Conservation (phyloP, 2,113 vertebrate species). For the Rhynchomys soricoides region DNA sequence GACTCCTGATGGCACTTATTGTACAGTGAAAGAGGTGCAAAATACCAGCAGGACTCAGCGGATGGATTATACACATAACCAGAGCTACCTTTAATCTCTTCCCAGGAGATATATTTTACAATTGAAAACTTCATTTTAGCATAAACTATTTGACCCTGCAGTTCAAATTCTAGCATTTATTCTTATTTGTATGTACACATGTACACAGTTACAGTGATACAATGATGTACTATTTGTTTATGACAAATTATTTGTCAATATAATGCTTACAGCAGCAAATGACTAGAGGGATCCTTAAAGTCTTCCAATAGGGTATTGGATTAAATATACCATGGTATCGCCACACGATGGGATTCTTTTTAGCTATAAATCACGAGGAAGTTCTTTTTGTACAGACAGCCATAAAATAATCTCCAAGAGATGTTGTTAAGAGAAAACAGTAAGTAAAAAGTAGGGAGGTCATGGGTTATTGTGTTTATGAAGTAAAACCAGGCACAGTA, state of each 20-base stretch:
- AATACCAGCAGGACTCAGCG: background rate
- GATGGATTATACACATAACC: background rate
- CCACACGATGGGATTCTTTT: background rate
- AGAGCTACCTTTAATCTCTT: background rate
- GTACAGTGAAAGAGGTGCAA: background rate
- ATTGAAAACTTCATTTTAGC: constrained; percentile 2
- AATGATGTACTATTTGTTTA: background rate
- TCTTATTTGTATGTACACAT: background rate
- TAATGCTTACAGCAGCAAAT: background rate
- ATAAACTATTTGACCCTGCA: background rate
- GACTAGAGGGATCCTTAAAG: background rate
- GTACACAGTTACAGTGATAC: background rate
- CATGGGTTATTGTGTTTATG: background rate
- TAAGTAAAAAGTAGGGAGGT: background rate
- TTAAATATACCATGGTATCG: background rate
- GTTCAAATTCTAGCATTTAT: constrained; percentile 21
- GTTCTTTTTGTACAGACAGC: background rate
- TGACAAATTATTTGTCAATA: background rate
- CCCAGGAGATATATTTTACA: background rate
- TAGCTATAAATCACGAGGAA: background rate
- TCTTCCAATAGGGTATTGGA: background rate
- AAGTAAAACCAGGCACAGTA: background rate
- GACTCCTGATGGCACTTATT: background rate
- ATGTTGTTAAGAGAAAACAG: background rate
- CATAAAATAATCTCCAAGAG: background rate